Percentiles rank a stretch among this genome's conserved stretches.
phyloP scores from a whole-genome alignment of 2,888 invertebrate species.

The Rhopalosiphum nymphaeae region DNA sequence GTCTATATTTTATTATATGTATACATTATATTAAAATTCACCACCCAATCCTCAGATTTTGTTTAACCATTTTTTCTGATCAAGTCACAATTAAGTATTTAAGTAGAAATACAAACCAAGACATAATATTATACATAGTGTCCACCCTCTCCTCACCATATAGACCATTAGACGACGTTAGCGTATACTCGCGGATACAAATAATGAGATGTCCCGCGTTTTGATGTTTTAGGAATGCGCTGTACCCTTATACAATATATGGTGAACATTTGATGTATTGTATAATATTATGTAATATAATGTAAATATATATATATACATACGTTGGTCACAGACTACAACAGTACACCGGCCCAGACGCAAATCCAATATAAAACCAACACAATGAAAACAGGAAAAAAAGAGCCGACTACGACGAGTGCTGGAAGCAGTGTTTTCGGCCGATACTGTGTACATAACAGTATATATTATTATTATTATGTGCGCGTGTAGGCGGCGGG shows the following conservation, averaged over 20 bases:
- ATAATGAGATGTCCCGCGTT: not conserved
- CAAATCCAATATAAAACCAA: slow-evolving; percentile 35
- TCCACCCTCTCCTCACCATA: not conserved
- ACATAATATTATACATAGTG: not conserved
- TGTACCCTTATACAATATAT: not conserved
- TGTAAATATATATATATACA: not conserved
- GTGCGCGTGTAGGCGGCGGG: not conserved
- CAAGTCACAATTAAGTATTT: not conserved
- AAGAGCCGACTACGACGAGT: slow-evolving; percentile 9
- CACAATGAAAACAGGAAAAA: slow-evolving; percentile 34
- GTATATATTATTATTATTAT: slow-evolving; percentile 35
- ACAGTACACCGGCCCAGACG: not conserved
- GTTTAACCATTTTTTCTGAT: not conserved
- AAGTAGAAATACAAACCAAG: not conserved
- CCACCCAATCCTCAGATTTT: not conserved
- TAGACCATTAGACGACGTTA: not conserved
- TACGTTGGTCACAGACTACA: not conserved
- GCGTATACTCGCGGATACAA: not conserved
- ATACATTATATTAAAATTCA: not conserved
- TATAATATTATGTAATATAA: not conserved
- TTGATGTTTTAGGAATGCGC: not conserved
- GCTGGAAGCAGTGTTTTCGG: slow-evolving; percentile 44
- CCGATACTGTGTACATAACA: slow-evolving; percentile 41
- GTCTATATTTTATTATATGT: no score
- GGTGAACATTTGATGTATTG: not conserved